A percentile compares a stretch with the other conserved stretches of the same genome.
These are phyloP conservation scores for Spatulosminthurus flaviceps DNA, from an alignment of 2,888 invertebrate genomes.

Conservation along the genomic window DNA sequence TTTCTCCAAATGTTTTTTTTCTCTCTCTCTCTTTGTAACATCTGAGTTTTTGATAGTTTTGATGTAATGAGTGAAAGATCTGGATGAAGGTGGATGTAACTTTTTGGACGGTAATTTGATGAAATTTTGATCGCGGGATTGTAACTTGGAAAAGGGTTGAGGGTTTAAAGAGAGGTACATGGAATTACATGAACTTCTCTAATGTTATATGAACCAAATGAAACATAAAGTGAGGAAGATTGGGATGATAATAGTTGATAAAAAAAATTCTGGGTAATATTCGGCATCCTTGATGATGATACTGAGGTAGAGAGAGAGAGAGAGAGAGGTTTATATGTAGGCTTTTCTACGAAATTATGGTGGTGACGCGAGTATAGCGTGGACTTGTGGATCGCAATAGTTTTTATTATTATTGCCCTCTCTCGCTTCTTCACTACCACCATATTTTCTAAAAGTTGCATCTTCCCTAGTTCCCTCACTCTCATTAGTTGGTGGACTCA, in stretches of 20 bases:
- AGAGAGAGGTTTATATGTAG: too few species aligned
- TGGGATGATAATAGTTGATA: conserved; percentile 48
- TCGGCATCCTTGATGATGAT: conserved; percentile 46
- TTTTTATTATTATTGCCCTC: conserved; percentile 50
- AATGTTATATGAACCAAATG: neutral
- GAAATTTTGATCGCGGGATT: too few species aligned
- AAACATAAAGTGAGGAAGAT: conserved; percentile 32
- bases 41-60: neutral
- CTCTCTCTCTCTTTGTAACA: neutral
- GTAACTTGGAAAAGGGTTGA: too few species aligned
- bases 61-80: conserved; percentile 8
- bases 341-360: conserved; percentile 29
- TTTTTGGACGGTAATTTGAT: too few species aligned
- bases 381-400: conserved; percentile 36
- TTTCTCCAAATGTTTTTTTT: neutral
- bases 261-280: conserved; percentile 38
- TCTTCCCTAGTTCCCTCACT: conserved; percentile 26
- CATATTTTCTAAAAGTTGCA: too few species aligned
- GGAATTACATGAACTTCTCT: neutral
- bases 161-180: too few species aligned
- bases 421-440: neutral
- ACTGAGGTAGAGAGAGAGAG: too few species aligned
- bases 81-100: too few species aligned
- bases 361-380: conserved; percentile 35
- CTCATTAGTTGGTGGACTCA: neutral